These are phyloP conservation scores for Mythimna pallens DNA, from an alignment of 2,888 invertebrate species.

Conservation along the genomic window DNA sequence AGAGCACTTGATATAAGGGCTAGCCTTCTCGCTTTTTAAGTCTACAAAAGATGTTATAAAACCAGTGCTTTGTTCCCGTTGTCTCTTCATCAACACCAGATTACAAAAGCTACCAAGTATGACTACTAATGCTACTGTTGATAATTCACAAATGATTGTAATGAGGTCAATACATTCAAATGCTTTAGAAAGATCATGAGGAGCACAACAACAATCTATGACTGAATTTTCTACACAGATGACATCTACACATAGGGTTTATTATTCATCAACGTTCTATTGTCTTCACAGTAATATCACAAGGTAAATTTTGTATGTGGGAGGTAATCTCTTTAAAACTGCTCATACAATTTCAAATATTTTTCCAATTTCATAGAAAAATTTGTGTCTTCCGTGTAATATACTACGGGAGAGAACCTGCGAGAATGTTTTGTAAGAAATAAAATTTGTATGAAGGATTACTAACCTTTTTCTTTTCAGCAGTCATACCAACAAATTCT, in stretches of 20 bases:
- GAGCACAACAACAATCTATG: neutral
- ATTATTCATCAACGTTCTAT: neutral
- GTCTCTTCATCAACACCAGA: neutral
- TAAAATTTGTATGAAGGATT: neutral
- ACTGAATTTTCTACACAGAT: neutral
- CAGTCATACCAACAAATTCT: conserved; percentile 90
- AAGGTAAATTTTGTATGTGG: neutral
- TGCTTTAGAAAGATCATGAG: conserved; percentile 7
- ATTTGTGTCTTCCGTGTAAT: too few species aligned
- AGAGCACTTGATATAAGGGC: conserved; percentile 72
- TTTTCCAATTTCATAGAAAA: too few species aligned
- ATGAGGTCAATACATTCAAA: conserved; percentile 5
- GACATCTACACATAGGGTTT: neutral
- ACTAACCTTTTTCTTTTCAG: conserved; percentile 88
- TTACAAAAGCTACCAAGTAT: neutral
- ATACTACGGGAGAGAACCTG: too few species aligned
- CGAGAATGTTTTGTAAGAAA: neutral
- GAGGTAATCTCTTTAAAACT: neutral
- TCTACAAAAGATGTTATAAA: neutral
- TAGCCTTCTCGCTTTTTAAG: conserved; percentile 94
- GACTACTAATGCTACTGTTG: neutral
- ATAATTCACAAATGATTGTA: neutral
- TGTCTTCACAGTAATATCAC: neutral
- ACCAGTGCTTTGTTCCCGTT: neutral
- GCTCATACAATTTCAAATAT: neutral